Evolutionary conservation across 2,113 vertebrate genomes (phyloP).

Genomic region (Megaceryle torquata): DNA sequence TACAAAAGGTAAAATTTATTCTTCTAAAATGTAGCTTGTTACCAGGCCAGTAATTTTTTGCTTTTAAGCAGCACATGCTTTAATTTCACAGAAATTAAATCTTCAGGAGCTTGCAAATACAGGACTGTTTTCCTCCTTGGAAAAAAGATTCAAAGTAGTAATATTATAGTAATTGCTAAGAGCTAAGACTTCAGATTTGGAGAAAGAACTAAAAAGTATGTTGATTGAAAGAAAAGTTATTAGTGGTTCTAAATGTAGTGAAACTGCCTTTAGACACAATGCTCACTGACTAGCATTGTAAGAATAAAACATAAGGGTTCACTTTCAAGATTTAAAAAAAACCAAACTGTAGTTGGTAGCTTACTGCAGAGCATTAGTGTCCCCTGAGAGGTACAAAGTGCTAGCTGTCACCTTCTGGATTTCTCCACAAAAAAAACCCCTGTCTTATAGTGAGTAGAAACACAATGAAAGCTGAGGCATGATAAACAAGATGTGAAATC

Average conservation of each 20-base stretch:
- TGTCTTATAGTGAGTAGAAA: not conserved
- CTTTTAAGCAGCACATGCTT: not conserved
- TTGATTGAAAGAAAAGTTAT: not conserved
- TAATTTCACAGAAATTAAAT: not conserved
- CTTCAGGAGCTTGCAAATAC: not conserved
- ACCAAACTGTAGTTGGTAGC: not conserved
- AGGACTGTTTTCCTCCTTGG: not conserved
- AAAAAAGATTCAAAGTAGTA: not conserved
- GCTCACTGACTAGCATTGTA: rapidly evolving
- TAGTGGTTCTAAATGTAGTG: not conserved
- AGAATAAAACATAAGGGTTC: not conserved
- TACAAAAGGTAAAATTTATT: slow-evolving; percentile 81
- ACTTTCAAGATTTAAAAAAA: not conserved
- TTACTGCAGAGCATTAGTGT: not conserved
- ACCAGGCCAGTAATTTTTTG: not conserved
- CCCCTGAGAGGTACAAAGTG: not conserved
- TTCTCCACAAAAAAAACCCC: not conserved
- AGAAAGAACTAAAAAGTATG: not conserved
- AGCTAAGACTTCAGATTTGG: not conserved
- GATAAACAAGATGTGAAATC: not conserved
- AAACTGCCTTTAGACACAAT: not conserved
- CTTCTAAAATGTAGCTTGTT: not conserved
- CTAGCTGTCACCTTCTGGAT: not conserved
- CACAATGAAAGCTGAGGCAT: not conserved
- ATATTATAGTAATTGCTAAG: not conserved